A percentile compares a stretch with the other conserved stretches of the same genome.
Evolutionary conservation across 2,888 invertebrate species (phyloP).

Genomic region (Cremastobaeus sp.): DNA sequence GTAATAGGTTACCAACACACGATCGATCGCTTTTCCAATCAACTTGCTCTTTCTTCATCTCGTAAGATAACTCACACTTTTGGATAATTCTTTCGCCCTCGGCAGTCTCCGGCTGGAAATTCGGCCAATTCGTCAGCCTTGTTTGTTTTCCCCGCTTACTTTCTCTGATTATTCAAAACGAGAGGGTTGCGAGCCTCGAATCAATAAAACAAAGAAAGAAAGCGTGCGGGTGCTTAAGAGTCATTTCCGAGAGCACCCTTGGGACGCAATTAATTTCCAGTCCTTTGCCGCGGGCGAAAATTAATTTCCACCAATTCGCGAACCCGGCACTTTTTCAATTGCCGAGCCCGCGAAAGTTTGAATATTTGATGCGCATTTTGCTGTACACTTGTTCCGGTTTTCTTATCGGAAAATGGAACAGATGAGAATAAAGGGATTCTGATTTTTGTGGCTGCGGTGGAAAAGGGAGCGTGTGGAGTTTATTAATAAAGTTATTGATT

Average conservation of each 20-base stretch:
- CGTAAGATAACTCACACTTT: constrained; percentile 20
- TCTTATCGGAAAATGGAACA: neutral
- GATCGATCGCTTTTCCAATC: constrained; percentile 57
- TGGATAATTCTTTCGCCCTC: neutral
- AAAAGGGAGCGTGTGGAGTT: constrained; percentile 10
- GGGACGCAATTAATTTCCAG: constrained; percentile 54
- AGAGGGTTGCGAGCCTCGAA: constrained; percentile 23
- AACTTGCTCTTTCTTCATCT: constrained; percentile 48
- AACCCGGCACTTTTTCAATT: neutral
- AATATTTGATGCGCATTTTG: neutral
- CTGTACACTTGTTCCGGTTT: neutral
- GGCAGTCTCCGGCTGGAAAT: too few relatives aligned
- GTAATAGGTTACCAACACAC: constrained; percentile 59
- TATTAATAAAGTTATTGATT: constrained; percentile 50
- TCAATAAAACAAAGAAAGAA: constrained; percentile 59
- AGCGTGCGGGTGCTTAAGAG: constrained; percentile 32
- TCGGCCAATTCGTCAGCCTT: too few relatives aligned
- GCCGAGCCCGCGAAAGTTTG: neutral
- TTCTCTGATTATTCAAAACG: too few relatives aligned
- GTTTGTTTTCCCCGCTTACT: constrained; percentile 15
- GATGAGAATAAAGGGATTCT: neutral
- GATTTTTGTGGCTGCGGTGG: constrained; percentile 10
- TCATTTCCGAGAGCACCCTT: constrained; percentile 53
- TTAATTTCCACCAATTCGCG: constrained; percentile 41
- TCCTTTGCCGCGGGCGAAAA: constrained; percentile 32